phyloP scores from a whole-genome alignment of 2,888 invertebrate species.

The Latheticus oryzae region DNA sequence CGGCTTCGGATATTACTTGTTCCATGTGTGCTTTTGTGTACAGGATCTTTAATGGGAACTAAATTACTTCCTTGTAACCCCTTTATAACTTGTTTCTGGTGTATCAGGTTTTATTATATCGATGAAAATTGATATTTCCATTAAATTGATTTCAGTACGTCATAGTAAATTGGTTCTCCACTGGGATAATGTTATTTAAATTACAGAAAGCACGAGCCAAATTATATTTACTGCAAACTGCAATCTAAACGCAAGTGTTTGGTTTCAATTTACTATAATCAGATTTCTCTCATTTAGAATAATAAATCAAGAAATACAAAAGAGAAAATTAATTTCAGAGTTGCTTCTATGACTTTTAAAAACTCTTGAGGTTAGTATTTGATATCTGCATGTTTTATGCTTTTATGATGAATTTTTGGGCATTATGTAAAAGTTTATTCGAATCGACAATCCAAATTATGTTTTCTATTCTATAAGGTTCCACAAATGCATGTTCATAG shows the following conservation, averaged over 20 bases:
- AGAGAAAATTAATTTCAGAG: too few relatives aligned
- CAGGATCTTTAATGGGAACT: conserved; percentile 36
- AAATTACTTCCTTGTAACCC: conserved; percentile 39
- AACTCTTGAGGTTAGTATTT: too few relatives aligned
- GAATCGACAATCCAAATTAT: too few relatives aligned
- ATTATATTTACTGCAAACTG: conserved; percentile 18
- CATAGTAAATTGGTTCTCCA: conserved; percentile 24
- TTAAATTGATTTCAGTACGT: conserved; percentile 35
- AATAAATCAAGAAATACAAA: too few relatives aligned
- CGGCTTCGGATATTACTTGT: conserved; percentile 34
- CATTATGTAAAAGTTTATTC: too few relatives aligned
- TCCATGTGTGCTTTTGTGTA: conserved; percentile 38
- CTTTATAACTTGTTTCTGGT: conserved; percentile 39
- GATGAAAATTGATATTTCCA: conserved; percentile 38
- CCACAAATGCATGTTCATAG: conserved; percentile 14
- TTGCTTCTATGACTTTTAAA: too few relatives aligned
- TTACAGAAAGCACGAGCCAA: conserved; percentile 1
- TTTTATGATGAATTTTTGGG: too few relatives aligned
- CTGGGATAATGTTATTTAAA: conserved; percentile 8
- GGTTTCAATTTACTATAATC: too few relatives aligned
- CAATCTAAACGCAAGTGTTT: too few relatives aligned
- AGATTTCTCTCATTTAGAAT: too few relatives aligned
- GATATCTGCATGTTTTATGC: too few relatives aligned
- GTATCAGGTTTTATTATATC: conserved; percentile 39
- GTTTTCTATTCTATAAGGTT: too few relatives aligned